Base-by-base conservation (phyloP, 2,797 vertebrate genomes). In the Remorina albescens region DNA sequence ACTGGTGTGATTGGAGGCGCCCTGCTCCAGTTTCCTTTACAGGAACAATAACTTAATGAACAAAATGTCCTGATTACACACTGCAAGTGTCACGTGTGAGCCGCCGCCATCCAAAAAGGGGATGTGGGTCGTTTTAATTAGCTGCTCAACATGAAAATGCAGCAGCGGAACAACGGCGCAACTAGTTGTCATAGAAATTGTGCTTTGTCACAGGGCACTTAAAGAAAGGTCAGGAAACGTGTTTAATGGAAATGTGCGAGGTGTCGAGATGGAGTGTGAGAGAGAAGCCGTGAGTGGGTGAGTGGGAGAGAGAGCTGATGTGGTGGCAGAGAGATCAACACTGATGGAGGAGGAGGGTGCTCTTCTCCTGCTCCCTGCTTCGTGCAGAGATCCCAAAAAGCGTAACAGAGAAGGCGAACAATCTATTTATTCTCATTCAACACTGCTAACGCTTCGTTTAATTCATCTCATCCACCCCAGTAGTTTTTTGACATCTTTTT, bases 61-160 rank as follows among this genome's bases (percentile, higher is more conserved):
- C 62, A 39, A 65, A 62, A 57, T 51, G 73, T 59, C 70, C 70
- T 65, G 44, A 67, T 76, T 77, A 69, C 55, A 71, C 56, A 8
- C 58, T 15, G 71, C 47, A 12, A 2, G 37, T 36, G 23, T 64
- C 66, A 56, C 49, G 8, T 37, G 68, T 23, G 19, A 58, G 58
- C 12, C 1, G 15, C 25, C 4, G 4, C 0, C 25, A 1, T 71
- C 73, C 62, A 74, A 68, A 74, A 80, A 56, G 0, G 34, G 46
- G 66, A 77, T 57, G 58, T 81, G 71, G 75, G 68, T 69, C 78
- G 53, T 81, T 83, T 84, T 84, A 81, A 84, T 77, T 77, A 83
- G 76, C 72, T 42, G 49, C 41, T 67, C 44, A 60, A 69, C 54
- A 51, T 16, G 3, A 39, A 76, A 76, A 70, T 18, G 49, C 57